Evolutionary conservation across 2,797 vertebrate genomes (phyloP), one percentile per base, ranked within the genome.

Genomic region (Chelon labrosus): DNA sequence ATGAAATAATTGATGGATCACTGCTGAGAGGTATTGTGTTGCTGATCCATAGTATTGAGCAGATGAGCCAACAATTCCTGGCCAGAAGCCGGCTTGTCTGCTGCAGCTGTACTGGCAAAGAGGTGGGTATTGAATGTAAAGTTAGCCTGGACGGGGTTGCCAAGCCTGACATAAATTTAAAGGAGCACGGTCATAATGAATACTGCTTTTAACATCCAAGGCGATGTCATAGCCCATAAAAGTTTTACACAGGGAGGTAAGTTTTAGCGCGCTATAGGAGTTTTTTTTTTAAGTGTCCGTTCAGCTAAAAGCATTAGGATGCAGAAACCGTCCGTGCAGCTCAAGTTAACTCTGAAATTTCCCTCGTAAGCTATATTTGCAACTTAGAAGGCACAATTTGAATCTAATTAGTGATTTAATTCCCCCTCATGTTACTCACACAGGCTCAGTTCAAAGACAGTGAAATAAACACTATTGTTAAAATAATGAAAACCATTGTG

Each of bases 381-480:
- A 60, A 69, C 27, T 77, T 72, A 85, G 37, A 77, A 63, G 68
- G 66, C 66, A 78, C 60, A 54, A 56, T 57, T 85, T 63, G 70
- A 81, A 73, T 82, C 61, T 56, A 82, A 87, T 83, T 70, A 55
- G 54, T 68, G 61, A 84, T 79, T 65, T 68, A 61, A 76, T 83
- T 70, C 64, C 59, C 60, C 31, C 76, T 82, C 65, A 55, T 62
- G 74, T 83, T 79, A 58, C 70, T 71, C 65, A 73, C 51, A 63
- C 37, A 58, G 65, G 63, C 73, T 58, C 31, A 65, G 70, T 79
- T 86, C 75, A 89, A 78, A 80, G 64, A 77, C 76, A 76, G 77
- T 84, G 65, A 91, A 91, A 91, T 92, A 91, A 92, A 92, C 89
- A 85, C 86, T 85, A 84, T 89, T 92, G 89, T 92, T 90, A 82